A percentile compares a stretch with the other conserved stretches of the same genome.
These are phyloP conservation scores for Mystacides longicornis DNA, from an alignment of 2,888 invertebrate species.

Conservation along the genomic window DNA sequence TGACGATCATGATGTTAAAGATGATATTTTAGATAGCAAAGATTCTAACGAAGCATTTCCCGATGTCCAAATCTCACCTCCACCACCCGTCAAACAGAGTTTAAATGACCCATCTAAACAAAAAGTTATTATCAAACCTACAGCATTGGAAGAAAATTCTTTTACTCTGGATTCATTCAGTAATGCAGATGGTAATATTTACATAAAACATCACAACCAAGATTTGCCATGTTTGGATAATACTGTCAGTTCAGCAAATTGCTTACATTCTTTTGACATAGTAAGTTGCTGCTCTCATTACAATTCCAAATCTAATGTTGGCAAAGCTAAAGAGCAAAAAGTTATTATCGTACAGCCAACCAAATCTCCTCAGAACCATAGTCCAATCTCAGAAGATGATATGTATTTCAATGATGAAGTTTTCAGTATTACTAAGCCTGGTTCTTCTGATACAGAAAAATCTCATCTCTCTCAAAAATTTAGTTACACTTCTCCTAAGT, in stretches of 20 bases:
- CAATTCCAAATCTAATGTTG: constrained; percentile 36
- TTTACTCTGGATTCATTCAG: constrained; percentile 49
- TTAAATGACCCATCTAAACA: constrained; percentile 26
- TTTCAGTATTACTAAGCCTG: constrained; percentile 52
- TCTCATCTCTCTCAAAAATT: constrained; percentile 40
- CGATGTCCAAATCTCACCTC: constrained; percentile 28
- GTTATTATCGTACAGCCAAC: constrained; percentile 56
- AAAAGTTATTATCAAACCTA: constrained; percentile 36
- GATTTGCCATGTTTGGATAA: constrained; percentile 45
- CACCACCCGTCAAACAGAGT: constrained; percentile 25
- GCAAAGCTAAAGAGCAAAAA: constrained; percentile 29
- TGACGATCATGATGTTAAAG: constrained; percentile 42
- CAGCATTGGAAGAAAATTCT: constrained; percentile 45
- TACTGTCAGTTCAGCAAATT: constrained; percentile 43
- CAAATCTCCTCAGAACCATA: constrained; percentile 52
- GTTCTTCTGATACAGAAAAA: constrained; percentile 50
- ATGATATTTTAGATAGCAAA: constrained; percentile 35
- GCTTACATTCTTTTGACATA: constrained; percentile 40
- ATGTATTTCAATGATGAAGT: constrained; percentile 53
- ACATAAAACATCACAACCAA: constrained; percentile 41
- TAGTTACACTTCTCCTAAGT: constrained; percentile 40
- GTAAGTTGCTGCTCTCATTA: constrained; percentile 42
- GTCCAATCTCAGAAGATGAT: constrained; percentile 55
- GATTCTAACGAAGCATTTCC: constrained; percentile 31
- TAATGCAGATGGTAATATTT: constrained; percentile 38